phyloP scores from a whole-genome alignment of 2,888 invertebrate genomes.

The Lamproptera curius region DNA sequence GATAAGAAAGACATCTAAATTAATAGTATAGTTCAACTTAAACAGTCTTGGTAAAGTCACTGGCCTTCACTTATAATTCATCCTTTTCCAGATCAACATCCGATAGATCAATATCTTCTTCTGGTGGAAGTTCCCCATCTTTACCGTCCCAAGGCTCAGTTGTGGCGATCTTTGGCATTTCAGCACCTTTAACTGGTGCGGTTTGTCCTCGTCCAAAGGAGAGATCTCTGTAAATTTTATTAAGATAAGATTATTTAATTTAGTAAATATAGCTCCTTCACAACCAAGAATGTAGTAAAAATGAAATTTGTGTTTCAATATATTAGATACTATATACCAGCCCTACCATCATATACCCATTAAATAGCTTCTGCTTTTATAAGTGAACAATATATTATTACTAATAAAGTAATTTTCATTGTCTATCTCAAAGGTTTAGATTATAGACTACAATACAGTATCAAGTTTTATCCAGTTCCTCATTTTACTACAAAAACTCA shows the following conservation, averaged over 20 bases:
- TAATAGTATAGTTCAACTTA: background rate
- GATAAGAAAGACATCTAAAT: background rate
- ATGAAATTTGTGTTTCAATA: too few relatives aligned
- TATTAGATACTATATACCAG: too few relatives aligned
- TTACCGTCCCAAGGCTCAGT: constrained; percentile 95
- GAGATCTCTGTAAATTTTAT: constrained; percentile 84
- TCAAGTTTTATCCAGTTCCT: too few relatives aligned
- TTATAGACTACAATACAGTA: too few relatives aligned
- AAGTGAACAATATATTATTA: too few relatives aligned
- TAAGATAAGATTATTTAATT: background rate
- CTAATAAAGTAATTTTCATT: too few relatives aligned
- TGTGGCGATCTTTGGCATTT: constrained; percentile 83
- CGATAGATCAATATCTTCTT: constrained; percentile 95
- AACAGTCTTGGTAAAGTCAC: constrained; percentile 13
- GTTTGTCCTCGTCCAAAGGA: constrained; percentile 96
- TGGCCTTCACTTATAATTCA: constrained; percentile 77
- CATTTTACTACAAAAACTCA: too few relatives aligned
- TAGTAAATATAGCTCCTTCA: background rate
- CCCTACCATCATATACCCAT: too few relatives aligned
- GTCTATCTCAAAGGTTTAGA: too few relatives aligned
- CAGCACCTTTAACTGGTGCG: constrained; percentile 89
- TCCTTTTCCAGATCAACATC: constrained; percentile 91
- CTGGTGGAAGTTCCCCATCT: constrained; percentile 90
- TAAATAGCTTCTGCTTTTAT: too few relatives aligned
- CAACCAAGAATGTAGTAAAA: too few relatives aligned